Evolutionary conservation across 2,113 vertebrate species (phyloP).

Genomic region (Pandion haliaetus): DNA sequence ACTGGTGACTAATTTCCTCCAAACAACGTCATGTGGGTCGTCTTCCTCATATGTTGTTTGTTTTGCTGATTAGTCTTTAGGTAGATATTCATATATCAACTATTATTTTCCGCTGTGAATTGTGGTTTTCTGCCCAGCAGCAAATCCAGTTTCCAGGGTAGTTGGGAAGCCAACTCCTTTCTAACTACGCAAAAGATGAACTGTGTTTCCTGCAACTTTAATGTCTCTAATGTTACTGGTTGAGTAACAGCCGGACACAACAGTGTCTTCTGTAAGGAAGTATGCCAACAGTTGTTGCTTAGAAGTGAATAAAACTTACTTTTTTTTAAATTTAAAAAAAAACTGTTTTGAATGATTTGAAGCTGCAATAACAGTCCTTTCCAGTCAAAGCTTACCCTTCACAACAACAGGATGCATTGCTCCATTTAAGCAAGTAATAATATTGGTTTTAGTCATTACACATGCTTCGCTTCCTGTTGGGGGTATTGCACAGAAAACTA

Average conservation of each 20-base stretch:
- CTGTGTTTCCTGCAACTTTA: constrained; percentile 57
- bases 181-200: constrained; percentile 44
- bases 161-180: constrained; percentile 60
- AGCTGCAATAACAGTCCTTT: constrained; percentile 29
- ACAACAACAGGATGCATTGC: constrained; percentile 34
- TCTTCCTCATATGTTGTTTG: neutral
- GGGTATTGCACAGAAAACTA: neutral
- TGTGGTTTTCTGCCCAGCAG: constrained; percentile 64
- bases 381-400: constrained; percentile 23
- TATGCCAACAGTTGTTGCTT: neutral
- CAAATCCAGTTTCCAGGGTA: constrained; percentile 40
- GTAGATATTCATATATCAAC: constrained; percentile 28
- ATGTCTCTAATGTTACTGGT: neutral
- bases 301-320: neutral
- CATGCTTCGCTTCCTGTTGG: neutral
- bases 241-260: constrained; percentile 59
- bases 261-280: constrained; percentile 24
- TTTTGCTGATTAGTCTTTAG: constrained; percentile 25
- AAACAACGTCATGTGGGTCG: neutral
- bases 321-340: neutral
- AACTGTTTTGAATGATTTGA: constrained; percentile 21
- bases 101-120: constrained; percentile 37
- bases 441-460: constrained; percentile 23
- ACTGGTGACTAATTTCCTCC: constrained; percentile 63
- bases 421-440: constrained; percentile 14